A percentile compares a stretch with the other conserved stretches of the same genome.
Evolutionary conservation across 2,113 vertebrate genomes (phyloP).

Genomic region (Chrysochloris asiatica): DNA sequence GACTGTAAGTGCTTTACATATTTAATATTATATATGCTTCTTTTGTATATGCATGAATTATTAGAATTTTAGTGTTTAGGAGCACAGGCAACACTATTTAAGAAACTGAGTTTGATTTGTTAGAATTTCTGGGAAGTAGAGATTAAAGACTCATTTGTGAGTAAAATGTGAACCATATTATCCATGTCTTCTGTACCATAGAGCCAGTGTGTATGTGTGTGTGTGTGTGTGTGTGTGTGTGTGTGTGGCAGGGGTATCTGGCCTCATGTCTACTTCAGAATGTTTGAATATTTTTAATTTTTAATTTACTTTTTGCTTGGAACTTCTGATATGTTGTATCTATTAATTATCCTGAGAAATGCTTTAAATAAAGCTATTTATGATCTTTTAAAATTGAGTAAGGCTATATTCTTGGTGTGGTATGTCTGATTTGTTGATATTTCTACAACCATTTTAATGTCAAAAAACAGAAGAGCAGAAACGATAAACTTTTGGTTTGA

Average conservation of each 20-base stretch:
- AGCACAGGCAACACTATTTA: conserved; percentile 16
- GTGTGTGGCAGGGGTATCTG: background rate
- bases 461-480: background rate
- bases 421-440: conserved; percentile 24
- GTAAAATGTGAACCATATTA: conserved; percentile 34
- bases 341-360: conserved; percentile 7
- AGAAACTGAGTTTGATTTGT: conserved; percentile 46
- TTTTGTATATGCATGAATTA: background rate
- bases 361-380: background rate
- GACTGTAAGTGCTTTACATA: background rate
- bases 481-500: background rate
- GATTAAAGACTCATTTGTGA: conserved; percentile 59
- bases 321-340: background rate
- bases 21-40: conserved; percentile 30
- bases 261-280: background rate
- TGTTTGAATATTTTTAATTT: conserved; percentile 25
- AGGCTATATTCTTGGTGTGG: conserved; percentile 6
- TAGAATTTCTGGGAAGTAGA: conserved; percentile 46
- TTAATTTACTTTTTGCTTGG: conserved; percentile 9
- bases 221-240: background rate
- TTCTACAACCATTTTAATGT: too few species aligned
- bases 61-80: conserved; percentile 47
- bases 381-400: conserved; percentile 26
- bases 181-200: background rate
- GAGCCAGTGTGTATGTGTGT: background rate